These are phyloP conservation scores for Drosophila insularis DNA, from an alignment of 1,140 invertebrate genomes.

Conservation along the genomic window DNA sequence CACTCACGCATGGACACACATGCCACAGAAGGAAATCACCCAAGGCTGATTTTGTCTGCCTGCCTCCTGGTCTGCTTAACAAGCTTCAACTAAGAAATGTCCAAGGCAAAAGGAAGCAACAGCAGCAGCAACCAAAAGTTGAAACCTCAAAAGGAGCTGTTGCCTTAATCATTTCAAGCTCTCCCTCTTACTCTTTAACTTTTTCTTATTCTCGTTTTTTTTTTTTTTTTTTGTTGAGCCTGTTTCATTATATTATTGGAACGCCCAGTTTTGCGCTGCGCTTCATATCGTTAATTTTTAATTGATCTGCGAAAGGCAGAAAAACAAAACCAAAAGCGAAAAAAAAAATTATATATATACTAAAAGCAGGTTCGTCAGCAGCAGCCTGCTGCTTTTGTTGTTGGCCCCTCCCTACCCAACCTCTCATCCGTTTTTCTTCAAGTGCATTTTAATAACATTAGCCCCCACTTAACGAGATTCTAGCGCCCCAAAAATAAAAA, in stretches of 20 bases:
- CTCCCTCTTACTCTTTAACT: slow-evolving; percentile 37
- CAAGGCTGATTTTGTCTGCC: slow-evolving; percentile 31
- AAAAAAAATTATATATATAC: slow-evolving; percentile 16
- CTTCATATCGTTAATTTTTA: slow-evolving; percentile 82
- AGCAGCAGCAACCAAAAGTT: background rate
- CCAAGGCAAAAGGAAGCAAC: slow-evolving; percentile 24
- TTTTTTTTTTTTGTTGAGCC: slow-evolving; percentile 25
- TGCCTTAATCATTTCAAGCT: slow-evolving; percentile 49
- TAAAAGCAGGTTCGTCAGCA: slow-evolving; percentile 45
- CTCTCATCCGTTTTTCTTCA: slow-evolving; percentile 30
- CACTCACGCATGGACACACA: slow-evolving; percentile 3
- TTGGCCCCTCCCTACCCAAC: background rate
- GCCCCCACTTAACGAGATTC: slow-evolving; percentile 72
- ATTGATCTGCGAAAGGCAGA: slow-evolving; percentile 72
- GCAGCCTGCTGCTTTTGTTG: slow-evolving; percentile 1
- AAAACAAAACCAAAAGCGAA: slow-evolving; percentile 13
- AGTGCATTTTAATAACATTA: slow-evolving; percentile 80
- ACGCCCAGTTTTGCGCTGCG: slow-evolving; percentile 75
- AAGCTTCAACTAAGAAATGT: slow-evolving; percentile 27
- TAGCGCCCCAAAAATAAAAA: slow-evolving; percentile 62
- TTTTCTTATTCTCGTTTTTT: background rate
- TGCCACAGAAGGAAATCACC: slow-evolving; percentile 42
- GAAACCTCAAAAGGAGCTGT: slow-evolving; percentile 36
- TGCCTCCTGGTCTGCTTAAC: slow-evolving; percentile 30
- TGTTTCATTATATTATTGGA: slow-evolving; percentile 81